Evolutionary conservation across 2,113 vertebrate genomes (phyloP).

Genomic region (Lagopus leucura): DNA sequence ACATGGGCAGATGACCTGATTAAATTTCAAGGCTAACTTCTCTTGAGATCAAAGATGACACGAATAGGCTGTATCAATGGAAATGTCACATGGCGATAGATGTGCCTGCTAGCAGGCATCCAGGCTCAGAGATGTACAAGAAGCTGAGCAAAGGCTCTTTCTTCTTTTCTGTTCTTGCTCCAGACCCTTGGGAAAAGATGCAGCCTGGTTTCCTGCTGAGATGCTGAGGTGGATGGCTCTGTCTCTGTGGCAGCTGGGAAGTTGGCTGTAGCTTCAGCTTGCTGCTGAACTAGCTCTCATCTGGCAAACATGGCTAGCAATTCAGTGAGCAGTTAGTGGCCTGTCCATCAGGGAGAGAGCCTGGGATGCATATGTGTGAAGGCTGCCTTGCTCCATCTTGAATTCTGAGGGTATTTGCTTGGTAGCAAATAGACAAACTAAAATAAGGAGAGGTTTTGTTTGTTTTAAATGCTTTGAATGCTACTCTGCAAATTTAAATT

Average conservation of each 20-base stretch:
- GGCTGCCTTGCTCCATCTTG: neutral
- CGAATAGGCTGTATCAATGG: neutral
- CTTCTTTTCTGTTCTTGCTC: neutral
- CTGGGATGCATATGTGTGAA: neutral
- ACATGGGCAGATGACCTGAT: neutral
- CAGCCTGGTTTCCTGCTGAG: neutral
- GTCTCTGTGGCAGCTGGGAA: neutral
- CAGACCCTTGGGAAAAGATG: neutral
- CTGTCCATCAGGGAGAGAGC: neutral
- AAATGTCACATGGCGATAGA: neutral
- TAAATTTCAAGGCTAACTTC: neutral
- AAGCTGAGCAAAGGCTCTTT: neutral
- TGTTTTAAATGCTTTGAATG: neutral
- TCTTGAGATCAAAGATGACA: constrained; percentile 14
- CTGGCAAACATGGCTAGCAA: neutral
- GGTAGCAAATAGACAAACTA: neutral
- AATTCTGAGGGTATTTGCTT: neutral
- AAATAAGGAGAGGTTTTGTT: neutral
- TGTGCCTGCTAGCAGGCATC: neutral
- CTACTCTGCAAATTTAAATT: neutral
- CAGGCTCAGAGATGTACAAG: neutral
- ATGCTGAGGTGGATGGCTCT: neutral
- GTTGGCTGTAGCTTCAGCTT: neutral
- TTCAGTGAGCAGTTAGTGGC: neutral
- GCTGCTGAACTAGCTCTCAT: neutral